Evolutionary conservation across 2,888 invertebrate genomes (phyloP).

Genomic region (Yponomeuta malinellus): DNA sequence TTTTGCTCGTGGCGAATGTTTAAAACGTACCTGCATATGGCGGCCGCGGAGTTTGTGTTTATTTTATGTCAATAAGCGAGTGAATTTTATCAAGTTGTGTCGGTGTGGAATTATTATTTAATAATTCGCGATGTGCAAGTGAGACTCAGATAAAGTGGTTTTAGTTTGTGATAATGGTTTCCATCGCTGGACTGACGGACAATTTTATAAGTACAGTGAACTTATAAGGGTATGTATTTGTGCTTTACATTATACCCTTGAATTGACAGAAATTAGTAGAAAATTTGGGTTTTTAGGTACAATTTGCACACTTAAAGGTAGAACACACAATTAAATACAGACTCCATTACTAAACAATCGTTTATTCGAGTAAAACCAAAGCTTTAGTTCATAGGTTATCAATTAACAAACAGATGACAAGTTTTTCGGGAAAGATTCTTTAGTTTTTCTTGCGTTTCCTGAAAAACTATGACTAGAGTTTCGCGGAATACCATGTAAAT

Average conservation of each 20-base stretch:
- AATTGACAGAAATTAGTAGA: constrained; percentile 28
- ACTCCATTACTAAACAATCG: background rate
- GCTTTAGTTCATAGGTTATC: constrained; percentile 11
- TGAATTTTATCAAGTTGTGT: constrained; percentile 69
- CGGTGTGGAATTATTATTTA: constrained; percentile 67
- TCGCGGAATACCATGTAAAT: background rate
- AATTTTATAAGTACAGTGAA: constrained; percentile 56
- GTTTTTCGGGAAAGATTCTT: background rate
- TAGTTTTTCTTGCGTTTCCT: background rate
- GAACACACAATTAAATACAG: background rate
- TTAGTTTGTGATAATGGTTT: constrained; percentile 68
- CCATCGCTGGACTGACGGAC: constrained; percentile 59
- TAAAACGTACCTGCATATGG: constrained; percentile 72
- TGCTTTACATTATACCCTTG: constrained; percentile 50
- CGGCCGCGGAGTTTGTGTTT: constrained; percentile 75
- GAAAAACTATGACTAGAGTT: background rate
- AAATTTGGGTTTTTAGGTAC: background rate
- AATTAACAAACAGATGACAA: constrained; percentile 6
- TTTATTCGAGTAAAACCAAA: background rate
- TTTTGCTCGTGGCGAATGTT: background rate
- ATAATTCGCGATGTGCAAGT: constrained; percentile 61
- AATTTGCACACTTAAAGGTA: background rate
- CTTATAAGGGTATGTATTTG: constrained; percentile 68
- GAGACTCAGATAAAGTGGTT: constrained; percentile 63
- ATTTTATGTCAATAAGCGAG: constrained; percentile 75